Percentiles rank a stretch among this genome's conserved stretches.
These are phyloP conservation scores for Caenorhabditis sinica DNA, from an alignment of 2,888 invertebrate genomes.

Conservation along the genomic window DNA sequence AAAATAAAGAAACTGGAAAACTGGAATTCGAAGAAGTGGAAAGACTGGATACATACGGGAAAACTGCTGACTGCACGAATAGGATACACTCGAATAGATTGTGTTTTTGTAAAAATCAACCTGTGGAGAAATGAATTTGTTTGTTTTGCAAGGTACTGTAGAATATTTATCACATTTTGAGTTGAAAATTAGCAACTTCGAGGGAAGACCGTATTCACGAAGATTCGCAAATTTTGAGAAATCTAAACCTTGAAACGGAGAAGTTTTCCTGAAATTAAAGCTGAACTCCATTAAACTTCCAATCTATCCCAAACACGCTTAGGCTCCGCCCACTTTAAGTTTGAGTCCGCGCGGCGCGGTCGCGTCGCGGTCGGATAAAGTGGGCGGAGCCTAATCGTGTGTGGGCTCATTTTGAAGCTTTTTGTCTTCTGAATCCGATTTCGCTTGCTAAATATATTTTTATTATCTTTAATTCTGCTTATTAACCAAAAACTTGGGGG, in stretches of 20 bases:
- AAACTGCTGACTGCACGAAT: conserved; percentile 4
- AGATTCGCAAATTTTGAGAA: too few species aligned
- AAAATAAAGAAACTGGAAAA: background rate
- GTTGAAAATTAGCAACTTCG: background rate
- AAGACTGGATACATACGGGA: conserved; percentile 3
- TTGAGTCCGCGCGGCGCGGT: background rate
- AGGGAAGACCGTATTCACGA: background rate
- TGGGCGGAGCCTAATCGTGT: background rate
- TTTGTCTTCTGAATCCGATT: background rate
- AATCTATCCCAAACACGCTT: background rate
- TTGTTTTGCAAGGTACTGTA: background rate
- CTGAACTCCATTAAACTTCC: background rate
- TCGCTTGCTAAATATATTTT: background rate
- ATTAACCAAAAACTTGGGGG: background rate
- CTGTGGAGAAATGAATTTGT: background rate
- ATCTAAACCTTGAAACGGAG: too few species aligned
- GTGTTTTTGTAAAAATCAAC: conserved; percentile 9
- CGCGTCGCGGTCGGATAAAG: background rate
- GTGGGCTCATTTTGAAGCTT: background rate
- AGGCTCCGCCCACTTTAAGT: background rate
- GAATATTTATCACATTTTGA: background rate
- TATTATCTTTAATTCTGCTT: background rate
- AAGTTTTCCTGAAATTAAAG: too few species aligned
- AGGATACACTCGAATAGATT: background rate
- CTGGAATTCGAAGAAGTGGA: conserved; percentile 4